These are phyloP conservation scores for Boloria selene DNA, from an alignment of 2,888 invertebrate genomes.

Conservation along the genomic window DNA sequence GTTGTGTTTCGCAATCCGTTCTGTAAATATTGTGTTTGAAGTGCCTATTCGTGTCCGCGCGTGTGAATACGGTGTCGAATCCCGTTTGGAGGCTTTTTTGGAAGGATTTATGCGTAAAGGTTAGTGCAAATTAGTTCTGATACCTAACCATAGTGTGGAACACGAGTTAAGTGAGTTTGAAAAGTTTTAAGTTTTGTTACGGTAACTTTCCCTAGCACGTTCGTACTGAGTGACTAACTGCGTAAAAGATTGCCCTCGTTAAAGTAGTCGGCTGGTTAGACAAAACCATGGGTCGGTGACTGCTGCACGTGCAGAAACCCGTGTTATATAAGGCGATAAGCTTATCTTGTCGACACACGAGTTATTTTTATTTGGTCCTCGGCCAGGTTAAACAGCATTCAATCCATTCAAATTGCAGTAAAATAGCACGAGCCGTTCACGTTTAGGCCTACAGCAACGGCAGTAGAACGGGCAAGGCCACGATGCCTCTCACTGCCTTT, in stretches of 20 bases:
- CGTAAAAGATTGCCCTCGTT: slow-evolving; percentile 40
- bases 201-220: slow-evolving; percentile 34
- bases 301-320: slow-evolving; percentile 55
- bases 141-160: background rate
- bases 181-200: slow-evolving; percentile 21
- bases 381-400: slow-evolving; percentile 4
- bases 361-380: slow-evolving; percentile 55
- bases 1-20: slow-evolving; percentile 69
- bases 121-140: slow-evolving; percentile 49
- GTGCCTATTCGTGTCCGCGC: slow-evolving; percentile 76
- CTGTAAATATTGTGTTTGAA: slow-evolving; percentile 68
- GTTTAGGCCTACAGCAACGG: slow-evolving; percentile 40
- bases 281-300: slow-evolving; percentile 40
- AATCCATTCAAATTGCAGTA: background rate
- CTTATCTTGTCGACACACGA: slow-evolving; percentile 51
- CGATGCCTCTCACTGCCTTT: slow-evolving; percentile 41
- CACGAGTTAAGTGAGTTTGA: background rate
- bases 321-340: slow-evolving; percentile 67
- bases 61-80: slow-evolving; percentile 70
- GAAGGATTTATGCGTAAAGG: slow-evolving; percentile 69
- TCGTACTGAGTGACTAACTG: slow-evolving; percentile 41
- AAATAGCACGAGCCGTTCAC: slow-evolving; percentile 32
- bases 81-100: slow-evolving; percentile 66
- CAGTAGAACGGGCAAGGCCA: slow-evolving; percentile 26
- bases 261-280: slow-evolving; percentile 21